These are phyloP conservation scores for Coccyzus lansbergi DNA, from an alignment of 2,797 vertebrate genomes.

Conservation along the genomic window DNA sequence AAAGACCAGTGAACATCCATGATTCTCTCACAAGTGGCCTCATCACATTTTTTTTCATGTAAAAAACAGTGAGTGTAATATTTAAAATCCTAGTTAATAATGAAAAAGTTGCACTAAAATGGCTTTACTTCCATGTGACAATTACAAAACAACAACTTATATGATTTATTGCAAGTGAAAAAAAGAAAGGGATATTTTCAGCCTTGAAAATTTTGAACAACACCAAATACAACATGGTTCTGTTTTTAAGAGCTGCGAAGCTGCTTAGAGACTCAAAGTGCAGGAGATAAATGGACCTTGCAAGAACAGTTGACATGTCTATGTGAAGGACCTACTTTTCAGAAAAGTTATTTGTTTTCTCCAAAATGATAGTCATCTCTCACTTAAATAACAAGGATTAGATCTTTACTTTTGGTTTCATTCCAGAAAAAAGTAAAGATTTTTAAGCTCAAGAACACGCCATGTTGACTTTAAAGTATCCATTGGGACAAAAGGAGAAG, in stretches of 20 bases:
- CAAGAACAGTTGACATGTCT: neutral
- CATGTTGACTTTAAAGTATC: neutral
- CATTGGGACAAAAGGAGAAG: neutral
- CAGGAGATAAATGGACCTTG: neutral
- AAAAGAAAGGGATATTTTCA: constrained; percentile 21
- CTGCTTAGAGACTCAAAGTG: neutral
- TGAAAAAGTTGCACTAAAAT: neutral
- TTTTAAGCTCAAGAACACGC: neutral
- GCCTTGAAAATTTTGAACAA: neutral
- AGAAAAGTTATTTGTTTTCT: neutral
- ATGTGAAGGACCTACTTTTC: neutral
- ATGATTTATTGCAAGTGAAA: neutral
- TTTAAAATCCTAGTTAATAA: constrained; percentile 23
- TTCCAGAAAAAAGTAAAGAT: neutral
- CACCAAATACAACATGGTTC: neutral
- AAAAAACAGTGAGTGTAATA: neutral
- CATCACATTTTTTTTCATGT: neutral
- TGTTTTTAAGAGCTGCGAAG: neutral
- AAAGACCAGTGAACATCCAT: neutral
- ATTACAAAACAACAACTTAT: neutral
- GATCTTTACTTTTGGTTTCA: neutral
- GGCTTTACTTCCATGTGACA: neutral
- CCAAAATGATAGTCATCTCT: neutral
- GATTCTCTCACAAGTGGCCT: constrained; percentile 16
- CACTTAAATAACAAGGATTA: neutral